Evolutionary conservation across 2,113 vertebrate genomes (phyloP).

Genomic region (Rhadina sibilatrix): DNA sequence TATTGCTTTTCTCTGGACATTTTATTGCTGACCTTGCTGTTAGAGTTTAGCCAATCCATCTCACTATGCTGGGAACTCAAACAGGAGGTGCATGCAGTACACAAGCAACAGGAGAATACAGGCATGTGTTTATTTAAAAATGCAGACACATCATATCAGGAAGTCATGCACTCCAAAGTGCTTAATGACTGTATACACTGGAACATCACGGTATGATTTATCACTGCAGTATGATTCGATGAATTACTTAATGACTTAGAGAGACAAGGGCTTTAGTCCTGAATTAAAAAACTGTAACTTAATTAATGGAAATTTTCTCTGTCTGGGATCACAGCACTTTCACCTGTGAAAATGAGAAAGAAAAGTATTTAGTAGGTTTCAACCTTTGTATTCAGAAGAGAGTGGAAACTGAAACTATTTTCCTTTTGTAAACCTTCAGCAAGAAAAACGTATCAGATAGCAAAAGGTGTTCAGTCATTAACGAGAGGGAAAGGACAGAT

Average conservation of each 20-base stretch:
- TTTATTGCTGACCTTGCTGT: not conserved
- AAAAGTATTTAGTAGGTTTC: not conserved
- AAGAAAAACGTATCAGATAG: not conserved
- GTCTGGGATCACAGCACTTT: not conserved
- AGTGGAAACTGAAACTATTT: not conserved
- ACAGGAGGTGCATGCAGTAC: not conserved
- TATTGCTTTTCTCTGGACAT: not conserved
- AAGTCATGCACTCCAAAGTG: conserved; percentile 35
- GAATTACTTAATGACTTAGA: not conserved
- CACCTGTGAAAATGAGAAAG: not conserved
- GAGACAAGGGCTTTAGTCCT: not conserved
- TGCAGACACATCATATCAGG: conserved; percentile 2
- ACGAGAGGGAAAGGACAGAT: not conserved
- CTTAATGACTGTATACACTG: conserved; percentile 29
- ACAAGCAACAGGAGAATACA: conserved; percentile 20
- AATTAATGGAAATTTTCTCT: not conserved
- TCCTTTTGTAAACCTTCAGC: not conserved
- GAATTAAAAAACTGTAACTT: not conserved
- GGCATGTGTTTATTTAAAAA: conserved; percentile 44
- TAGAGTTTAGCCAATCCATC: not conserved
- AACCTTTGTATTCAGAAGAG: not conserved
- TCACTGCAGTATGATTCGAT: conserved; percentile 14
- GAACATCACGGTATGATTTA: not conserved
- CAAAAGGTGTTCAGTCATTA: not conserved
- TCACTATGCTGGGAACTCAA: not conserved